phyloP scores from a whole-genome alignment of 2,888 invertebrate genomes.

The Mechanitis mazaeus region DNA sequence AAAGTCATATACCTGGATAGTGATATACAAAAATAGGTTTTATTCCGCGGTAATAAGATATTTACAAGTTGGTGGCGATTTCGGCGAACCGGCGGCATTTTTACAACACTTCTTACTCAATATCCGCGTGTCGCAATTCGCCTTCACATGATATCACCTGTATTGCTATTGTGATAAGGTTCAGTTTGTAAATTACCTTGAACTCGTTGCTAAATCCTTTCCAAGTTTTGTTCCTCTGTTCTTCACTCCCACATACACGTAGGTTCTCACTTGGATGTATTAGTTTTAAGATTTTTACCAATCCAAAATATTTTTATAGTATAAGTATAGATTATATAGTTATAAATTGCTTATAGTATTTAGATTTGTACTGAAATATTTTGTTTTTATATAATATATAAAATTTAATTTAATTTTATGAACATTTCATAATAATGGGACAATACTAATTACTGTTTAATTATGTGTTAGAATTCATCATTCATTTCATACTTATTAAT shows the following conservation, averaged over 20 bases:
- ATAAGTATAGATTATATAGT: too few species aligned
- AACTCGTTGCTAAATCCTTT: constrained; percentile 37
- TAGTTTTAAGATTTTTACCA: neutral
- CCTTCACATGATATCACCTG: constrained; percentile 19
- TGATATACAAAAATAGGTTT: neutral
- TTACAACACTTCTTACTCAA: constrained; percentile 40
- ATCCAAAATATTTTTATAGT: constrained; percentile 12
- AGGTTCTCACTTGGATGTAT: too few species aligned
- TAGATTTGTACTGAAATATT: too few species aligned
- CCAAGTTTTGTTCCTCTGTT: constrained; percentile 38
- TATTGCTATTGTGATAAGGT: constrained; percentile 24
- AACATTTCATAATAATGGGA: too few species aligned
- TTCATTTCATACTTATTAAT: constrained; percentile 10
- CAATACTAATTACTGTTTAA: too few species aligned
- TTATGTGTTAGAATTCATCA: too few species aligned
- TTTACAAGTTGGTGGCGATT: constrained; percentile 15
- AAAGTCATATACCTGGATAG: too few species aligned
- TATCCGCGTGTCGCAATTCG: constrained; percentile 41
- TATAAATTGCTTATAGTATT: too few species aligned
- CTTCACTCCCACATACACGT: constrained; percentile 14
- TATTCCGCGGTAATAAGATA: constrained; percentile 20
- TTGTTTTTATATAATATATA: too few species aligned
- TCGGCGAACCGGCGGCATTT: constrained; percentile 24
- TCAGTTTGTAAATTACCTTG: constrained; percentile 34
- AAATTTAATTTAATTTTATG: too few species aligned